phyloP scores from a whole-genome alignment of 2,888 invertebrate genomes.

The Sympetrum striolatum region DNA sequence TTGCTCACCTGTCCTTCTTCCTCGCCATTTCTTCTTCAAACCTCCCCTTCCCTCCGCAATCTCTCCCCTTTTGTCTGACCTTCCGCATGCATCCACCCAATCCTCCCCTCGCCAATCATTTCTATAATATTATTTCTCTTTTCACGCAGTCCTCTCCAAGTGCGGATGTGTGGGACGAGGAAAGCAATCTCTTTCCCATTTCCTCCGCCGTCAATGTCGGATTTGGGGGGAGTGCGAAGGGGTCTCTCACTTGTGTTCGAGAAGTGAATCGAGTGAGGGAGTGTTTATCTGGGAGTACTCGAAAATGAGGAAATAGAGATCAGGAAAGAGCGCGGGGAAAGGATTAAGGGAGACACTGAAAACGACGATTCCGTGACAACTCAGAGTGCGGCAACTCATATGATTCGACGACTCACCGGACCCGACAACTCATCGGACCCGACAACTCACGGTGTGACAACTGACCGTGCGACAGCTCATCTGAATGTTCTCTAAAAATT shows the following conservation, averaged over 20 bases:
- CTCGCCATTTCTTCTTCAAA: not conserved
- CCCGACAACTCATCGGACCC: too few relatives aligned
- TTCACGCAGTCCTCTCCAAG: constrained; percentile 5
- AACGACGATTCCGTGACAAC: not conserved
- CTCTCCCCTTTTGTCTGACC: not conserved
- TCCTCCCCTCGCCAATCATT: not conserved
- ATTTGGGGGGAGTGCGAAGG: not conserved
- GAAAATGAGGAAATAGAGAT: not conserved
- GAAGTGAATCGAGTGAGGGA: not conserved
- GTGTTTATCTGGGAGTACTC: not conserved
- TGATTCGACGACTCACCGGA: too few relatives aligned
- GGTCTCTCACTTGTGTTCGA: not conserved
- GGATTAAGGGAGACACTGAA: not conserved
- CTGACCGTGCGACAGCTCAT: too few relatives aligned
- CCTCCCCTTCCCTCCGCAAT: not conserved
- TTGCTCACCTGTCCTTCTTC: not conserved
- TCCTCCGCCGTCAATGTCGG: constrained; percentile 10
- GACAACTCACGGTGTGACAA: too few relatives aligned
- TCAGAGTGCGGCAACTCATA: too few relatives aligned
- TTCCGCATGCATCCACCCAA: not conserved
- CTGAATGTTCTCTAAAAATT: too few relatives aligned
- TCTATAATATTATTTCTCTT: constrained; percentile 37
- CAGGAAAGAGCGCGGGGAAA: not conserved
- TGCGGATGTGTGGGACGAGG: constrained; percentile 2
- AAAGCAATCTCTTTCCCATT: constrained; percentile 36